These are phyloP conservation scores for Ptychochromis oligacanthus DNA, from an alignment of 2,113 vertebrate species.

Conservation along the genomic window DNA sequence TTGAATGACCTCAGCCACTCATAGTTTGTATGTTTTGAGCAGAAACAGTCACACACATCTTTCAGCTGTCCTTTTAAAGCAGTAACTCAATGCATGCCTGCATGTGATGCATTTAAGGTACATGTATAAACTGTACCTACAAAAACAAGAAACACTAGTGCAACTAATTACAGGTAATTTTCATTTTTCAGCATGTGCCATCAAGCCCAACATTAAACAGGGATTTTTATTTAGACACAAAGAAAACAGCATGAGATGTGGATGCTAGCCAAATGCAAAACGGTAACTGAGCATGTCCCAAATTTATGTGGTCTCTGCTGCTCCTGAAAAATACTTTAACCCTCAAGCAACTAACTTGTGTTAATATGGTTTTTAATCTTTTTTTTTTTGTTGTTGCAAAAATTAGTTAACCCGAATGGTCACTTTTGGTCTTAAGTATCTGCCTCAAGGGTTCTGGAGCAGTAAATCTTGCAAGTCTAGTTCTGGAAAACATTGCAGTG, in stretches of 20 bases:
- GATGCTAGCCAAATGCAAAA: not conserved
- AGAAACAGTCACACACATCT: not conserved
- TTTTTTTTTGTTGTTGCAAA: no score
- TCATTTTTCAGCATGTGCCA: not conserved
- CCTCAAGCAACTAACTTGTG: not conserved
- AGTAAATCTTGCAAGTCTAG: not conserved
- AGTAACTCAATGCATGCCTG: not conserved
- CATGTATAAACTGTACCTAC: not conserved
- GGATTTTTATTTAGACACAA: not conserved
- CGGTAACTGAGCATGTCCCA: no score
- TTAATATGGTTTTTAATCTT: not conserved
- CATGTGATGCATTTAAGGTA: not conserved
- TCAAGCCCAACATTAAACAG: not conserved
- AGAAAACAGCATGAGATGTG: not conserved
- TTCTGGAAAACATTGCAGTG: not conserved
- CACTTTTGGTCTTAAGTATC: no score
- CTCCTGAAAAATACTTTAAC: not conserved
- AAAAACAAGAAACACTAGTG: not conserved
- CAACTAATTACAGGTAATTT: not conserved
- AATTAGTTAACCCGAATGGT: no score
- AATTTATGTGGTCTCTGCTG: not conserved
- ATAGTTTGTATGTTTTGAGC: fast-evolving
- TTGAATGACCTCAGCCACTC: no score
- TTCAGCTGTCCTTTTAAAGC: not conserved
- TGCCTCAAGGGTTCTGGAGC: no score